Conservation (phyloP, 2,888 invertebrate species). For the Drosophila suboccidentalis region DNA sequence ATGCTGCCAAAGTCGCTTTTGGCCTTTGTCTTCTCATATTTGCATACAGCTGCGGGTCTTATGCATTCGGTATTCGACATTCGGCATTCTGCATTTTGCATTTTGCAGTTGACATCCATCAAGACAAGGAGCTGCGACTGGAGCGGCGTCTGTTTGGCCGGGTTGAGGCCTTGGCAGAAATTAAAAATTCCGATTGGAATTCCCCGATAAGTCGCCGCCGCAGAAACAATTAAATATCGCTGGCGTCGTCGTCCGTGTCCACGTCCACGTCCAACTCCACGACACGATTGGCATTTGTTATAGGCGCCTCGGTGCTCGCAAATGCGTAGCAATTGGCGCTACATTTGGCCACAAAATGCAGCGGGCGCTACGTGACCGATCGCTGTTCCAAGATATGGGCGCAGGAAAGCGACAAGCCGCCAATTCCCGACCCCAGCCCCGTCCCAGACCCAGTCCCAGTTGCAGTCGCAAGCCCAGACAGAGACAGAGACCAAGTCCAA, state of each 20-base stretch:
- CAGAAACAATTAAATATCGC: constrained; percentile 85
- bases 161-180: constrained; percentile 69
- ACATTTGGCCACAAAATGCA: constrained; percentile 82
- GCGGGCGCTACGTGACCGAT: constrained; percentile 75
- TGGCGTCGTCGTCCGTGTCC: constrained; percentile 62
- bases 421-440: constrained; percentile 29
- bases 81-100: constrained; percentile 56
- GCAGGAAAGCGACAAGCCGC: constrained; percentile 66
- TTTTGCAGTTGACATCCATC: constrained; percentile 80
- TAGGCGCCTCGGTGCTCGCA: constrained; percentile 81
- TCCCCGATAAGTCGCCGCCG: constrained; percentile 80
- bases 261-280: constrained; percentile 62
- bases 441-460: not conserved
- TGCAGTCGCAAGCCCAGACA: not conserved
- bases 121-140: constrained; percentile 62
- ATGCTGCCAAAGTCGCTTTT: constrained; percentile 52
- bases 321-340: constrained; percentile 80
- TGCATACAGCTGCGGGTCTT: constrained; percentile 60
- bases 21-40: constrained; percentile 69
- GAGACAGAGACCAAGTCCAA: constrained; percentile 14
- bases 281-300: constrained; percentile 82
- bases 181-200: constrained; percentile 84
- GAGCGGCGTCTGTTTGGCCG: constrained; percentile 25
- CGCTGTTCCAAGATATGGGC: constrained; percentile 69
- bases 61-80: constrained; percentile 14